phyloP scores from a whole-genome alignment of 1,140 invertebrate genomes.

The Mercenaria mercenaria region DNA sequence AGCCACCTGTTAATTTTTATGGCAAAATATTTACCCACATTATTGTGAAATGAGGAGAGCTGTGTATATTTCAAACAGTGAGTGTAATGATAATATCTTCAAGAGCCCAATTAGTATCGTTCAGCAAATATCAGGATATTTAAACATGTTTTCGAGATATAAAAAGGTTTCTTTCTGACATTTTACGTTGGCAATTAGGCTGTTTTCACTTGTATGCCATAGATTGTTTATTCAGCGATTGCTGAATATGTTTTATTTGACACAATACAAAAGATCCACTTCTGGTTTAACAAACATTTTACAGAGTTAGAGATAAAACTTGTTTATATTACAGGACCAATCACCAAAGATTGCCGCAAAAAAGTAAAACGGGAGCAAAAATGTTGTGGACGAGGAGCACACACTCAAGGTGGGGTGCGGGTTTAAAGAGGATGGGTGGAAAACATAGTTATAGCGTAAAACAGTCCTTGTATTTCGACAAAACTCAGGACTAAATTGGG shows the following conservation, averaged over 20 bases:
- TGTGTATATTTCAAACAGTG: conserved; percentile 23
- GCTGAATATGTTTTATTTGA: background rate
- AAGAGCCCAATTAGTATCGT: conserved; percentile 26
- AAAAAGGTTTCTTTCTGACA: background rate
- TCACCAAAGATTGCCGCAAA: no score
- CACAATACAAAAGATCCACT: conserved; percentile 1
- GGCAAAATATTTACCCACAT: conserved; percentile 9
- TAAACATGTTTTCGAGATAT: background rate
- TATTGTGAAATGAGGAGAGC: background rate
- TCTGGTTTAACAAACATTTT: no score
- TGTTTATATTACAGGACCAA: no score
- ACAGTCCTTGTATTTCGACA: no score
- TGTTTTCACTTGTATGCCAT: background rate
- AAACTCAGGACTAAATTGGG: no score
- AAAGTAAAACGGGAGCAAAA: no score
- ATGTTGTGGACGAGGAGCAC: no score
- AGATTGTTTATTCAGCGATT: background rate
- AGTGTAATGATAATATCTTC: conserved; percentile 19
- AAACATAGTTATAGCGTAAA: no score
- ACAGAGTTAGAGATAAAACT: no score
- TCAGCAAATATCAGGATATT: background rate
- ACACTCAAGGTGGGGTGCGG: no score
- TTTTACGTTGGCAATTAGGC: background rate
- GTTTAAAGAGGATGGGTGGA: no score
- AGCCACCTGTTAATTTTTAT: conserved; percentile 28